Evolutionary conservation across 1,140 invertebrate species (phyloP).

Genomic region (Dinoponera quadriceps): DNA sequence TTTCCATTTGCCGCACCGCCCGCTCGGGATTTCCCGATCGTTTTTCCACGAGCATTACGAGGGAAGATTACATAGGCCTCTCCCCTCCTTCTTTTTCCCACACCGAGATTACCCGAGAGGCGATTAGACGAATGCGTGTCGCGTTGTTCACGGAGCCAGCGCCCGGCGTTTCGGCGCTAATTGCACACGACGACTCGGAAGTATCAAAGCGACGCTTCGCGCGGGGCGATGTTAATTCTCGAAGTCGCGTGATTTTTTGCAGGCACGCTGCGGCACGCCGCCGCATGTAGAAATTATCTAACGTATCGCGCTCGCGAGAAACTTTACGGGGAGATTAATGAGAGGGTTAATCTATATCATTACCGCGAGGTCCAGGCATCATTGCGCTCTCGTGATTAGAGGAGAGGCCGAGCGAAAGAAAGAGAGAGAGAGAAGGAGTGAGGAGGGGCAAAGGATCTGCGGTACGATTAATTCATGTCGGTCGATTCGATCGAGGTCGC

Average conservation of each 20-base stretch:
- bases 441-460: constrained; percentile 24
- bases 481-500: constrained; percentile 57
- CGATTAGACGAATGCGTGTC: constrained; percentile 3
- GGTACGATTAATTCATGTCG: constrained; percentile 58
- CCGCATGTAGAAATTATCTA: constrained; percentile 36
- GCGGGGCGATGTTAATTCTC: not conserved
- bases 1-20: constrained; percentile 38
- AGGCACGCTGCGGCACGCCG: not conserved
- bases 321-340: constrained; percentile 35
- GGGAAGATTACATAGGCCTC: constrained; percentile 8
- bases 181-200: too few species aligned
- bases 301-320: constrained; percentile 3
- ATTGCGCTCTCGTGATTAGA: constrained; percentile 32
- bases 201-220: not conserved
- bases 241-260: not conserved
- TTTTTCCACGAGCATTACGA: constrained; percentile 29
- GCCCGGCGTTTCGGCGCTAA: not conserved
- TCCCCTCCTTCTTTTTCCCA: not conserved
- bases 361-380: constrained; percentile 49
- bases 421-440: not conserved
- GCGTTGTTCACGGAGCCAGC: not conserved
- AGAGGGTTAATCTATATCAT: constrained; percentile 56
- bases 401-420: too few species aligned
- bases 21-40: not conserved
- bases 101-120: not conserved